Evolutionary conservation across 2,797 vertebrate species (phyloP).

Genomic region (Decapterus maruadsi): DNA sequence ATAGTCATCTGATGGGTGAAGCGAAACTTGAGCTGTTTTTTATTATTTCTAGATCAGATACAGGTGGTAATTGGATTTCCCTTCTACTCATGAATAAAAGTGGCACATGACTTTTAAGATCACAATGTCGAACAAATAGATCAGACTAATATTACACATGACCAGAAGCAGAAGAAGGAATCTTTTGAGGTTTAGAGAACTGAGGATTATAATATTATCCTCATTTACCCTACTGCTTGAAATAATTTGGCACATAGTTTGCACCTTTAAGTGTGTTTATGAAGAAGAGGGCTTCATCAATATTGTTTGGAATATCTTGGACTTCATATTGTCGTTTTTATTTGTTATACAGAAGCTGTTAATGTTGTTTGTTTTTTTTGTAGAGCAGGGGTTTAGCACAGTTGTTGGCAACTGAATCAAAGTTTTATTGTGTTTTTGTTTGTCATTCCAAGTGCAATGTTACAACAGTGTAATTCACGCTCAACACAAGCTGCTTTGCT

Average conservation of each 20-base stretch:
- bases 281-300: neutral
- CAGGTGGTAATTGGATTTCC: neutral
- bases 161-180: neutral
- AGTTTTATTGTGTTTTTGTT: neutral
- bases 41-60: neutral
- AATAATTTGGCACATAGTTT: neutral
- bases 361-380: neutral
- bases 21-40: neutral
- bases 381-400: neutral
- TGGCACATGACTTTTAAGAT: neutral
- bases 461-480: constrained; percentile 21
- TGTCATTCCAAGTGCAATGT: constrained; percentile 4
- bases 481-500: constrained; percentile 57
- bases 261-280: neutral
- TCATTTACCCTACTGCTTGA: neutral
- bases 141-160: no score
- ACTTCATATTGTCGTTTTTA: neutral
- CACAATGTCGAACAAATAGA: neutral
- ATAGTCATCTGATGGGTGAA: neutral
- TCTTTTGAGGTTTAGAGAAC: no score
- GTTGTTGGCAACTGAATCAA: neutral
- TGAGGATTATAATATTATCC: no score
- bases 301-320: neutral
- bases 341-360: neutral
- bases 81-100: neutral